phyloP scores from a whole-genome alignment of 2,888 invertebrate genomes.

The Microdon myrmicae region DNA sequence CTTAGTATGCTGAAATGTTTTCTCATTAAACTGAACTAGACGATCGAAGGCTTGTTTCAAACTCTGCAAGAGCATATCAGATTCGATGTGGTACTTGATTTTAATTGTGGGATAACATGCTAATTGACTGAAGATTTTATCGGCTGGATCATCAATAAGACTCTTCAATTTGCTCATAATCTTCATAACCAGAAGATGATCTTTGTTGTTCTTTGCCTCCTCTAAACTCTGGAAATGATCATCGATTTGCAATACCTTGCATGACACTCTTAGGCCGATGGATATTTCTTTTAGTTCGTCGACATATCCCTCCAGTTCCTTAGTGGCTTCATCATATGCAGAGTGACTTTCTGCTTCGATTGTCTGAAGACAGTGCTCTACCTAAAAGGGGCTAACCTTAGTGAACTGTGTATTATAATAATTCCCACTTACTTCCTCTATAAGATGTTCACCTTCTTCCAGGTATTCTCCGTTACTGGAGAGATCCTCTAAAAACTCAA shows the following conservation, averaged over 20 bases:
- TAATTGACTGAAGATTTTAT: slow-evolving; percentile 59
- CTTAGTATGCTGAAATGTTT: slow-evolving; percentile 63
- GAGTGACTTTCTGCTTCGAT: slow-evolving; percentile 73
- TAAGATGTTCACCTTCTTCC: slow-evolving; percentile 59
- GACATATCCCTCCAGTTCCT: slow-evolving; percentile 71
- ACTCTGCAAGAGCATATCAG: slow-evolving; percentile 61
- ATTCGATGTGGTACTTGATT: slow-evolving; percentile 62
- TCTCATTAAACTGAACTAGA: slow-evolving; percentile 62
- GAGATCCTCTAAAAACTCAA: slow-evolving; percentile 62
- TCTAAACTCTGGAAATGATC: slow-evolving; percentile 67
- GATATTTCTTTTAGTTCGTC: slow-evolving; percentile 70
- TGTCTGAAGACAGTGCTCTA: slow-evolving; percentile 58
- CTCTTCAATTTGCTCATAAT: slow-evolving; percentile 59
- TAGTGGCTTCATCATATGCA: slow-evolving; percentile 72
- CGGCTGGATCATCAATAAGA: slow-evolving; percentile 58
- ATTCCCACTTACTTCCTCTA: slow-evolving; percentile 56
- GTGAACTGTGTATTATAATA: neutral
- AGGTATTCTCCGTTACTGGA: slow-evolving; percentile 61
- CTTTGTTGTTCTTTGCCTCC: slow-evolving; percentile 61
- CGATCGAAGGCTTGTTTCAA: slow-evolving; percentile 63
- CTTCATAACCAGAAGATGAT: slow-evolving; percentile 60
- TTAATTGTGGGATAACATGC: slow-evolving; percentile 64
- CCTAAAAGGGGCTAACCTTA: slow-evolving; percentile 19
- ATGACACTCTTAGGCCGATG: slow-evolving; percentile 68
- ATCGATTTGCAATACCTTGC: slow-evolving; percentile 66